phyloP scores from a whole-genome alignment of 2,888 invertebrate species.

The Alloplasta piceator region DNA sequence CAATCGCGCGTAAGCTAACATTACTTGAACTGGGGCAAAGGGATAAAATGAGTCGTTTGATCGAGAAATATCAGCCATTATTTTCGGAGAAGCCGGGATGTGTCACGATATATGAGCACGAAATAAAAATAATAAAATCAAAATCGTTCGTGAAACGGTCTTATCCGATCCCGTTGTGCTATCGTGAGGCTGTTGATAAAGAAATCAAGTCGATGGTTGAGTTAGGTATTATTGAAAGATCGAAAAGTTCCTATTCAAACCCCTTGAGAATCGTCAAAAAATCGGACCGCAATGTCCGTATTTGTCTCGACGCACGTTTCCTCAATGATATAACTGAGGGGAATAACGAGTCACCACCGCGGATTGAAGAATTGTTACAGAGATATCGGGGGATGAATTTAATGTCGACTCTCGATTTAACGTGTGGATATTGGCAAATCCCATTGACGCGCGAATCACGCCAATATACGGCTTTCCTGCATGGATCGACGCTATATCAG shows the following conservation, averaged over 20 bases:
- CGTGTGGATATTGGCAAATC: constrained; percentile 66
- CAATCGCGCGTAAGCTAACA: constrained; percentile 36
- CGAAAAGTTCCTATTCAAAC: constrained; percentile 70
- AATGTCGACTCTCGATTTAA: not conserved
- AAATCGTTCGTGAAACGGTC: constrained; percentile 67
- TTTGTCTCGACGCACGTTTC: constrained; percentile 73
- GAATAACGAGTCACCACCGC: constrained; percentile 68
- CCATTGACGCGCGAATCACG: constrained; percentile 50
- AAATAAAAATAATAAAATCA: constrained; percentile 66
- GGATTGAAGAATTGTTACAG: constrained; percentile 29
- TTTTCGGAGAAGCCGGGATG: constrained; percentile 69
- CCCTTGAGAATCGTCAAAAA: constrained; percentile 73
- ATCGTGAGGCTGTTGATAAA: constrained; percentile 66
- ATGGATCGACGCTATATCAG: constrained; percentile 11
- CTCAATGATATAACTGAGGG: constrained; percentile 70
- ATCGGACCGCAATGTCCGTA: constrained; percentile 67
- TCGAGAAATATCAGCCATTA: constrained; percentile 31
- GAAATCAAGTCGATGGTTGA: constrained; percentile 70
- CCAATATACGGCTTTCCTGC: constrained; percentile 62
- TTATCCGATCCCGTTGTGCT: constrained; percentile 73
- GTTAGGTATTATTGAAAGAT: constrained; percentile 70
- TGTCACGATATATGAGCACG: constrained; percentile 66
- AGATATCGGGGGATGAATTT: not conserved
- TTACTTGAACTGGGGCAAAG: constrained; percentile 7
- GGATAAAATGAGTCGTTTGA: not conserved